Evolutionary conservation across 2,113 vertebrate species (phyloP).

Genomic region (Chaetorhynchus papuensis): DNA sequence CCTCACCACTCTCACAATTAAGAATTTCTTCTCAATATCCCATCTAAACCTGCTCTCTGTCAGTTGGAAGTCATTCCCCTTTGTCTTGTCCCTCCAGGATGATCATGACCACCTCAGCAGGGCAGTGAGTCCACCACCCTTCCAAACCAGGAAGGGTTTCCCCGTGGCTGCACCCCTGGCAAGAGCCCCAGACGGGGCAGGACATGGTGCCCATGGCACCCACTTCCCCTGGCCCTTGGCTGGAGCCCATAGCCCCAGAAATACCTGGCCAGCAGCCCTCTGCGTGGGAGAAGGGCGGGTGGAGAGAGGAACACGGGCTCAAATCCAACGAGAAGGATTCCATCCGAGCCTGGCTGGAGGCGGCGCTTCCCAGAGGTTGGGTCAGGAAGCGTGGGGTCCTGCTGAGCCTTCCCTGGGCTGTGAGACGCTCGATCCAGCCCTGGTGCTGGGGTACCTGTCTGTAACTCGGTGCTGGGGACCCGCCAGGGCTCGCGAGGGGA

Average conservation of each 20-base stretch:
- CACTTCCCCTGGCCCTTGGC: neutral
- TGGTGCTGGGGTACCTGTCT: rapidly evolving
- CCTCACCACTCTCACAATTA: neutral
- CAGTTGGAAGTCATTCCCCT: neutral
- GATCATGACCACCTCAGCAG: neutral
- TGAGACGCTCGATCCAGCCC: neutral
- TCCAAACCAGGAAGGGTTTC: neutral
- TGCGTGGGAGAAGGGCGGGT: neutral
- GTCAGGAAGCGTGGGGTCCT: neutral
- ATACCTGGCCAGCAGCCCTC: neutral
- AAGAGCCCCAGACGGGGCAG: neutral
- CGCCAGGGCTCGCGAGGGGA: rapidly evolving
- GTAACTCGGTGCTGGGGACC: rapidly evolving
- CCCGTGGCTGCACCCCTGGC: too few species aligned
- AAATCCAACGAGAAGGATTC: neutral
- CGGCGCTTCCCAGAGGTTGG: neutral
- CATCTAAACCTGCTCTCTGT: too few species aligned
- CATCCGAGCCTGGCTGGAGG: neutral
- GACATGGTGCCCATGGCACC: neutral
- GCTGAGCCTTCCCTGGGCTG: neutral
- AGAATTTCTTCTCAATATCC: neutral
- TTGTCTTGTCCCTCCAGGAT: neutral
- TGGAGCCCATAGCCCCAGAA: neutral
- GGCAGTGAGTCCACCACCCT: neutral
- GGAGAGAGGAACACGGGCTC: neutral